Evolutionary conservation across 2,797 vertebrate genomes (phyloP).

Genomic region (Oryzias sinensis): DNA sequence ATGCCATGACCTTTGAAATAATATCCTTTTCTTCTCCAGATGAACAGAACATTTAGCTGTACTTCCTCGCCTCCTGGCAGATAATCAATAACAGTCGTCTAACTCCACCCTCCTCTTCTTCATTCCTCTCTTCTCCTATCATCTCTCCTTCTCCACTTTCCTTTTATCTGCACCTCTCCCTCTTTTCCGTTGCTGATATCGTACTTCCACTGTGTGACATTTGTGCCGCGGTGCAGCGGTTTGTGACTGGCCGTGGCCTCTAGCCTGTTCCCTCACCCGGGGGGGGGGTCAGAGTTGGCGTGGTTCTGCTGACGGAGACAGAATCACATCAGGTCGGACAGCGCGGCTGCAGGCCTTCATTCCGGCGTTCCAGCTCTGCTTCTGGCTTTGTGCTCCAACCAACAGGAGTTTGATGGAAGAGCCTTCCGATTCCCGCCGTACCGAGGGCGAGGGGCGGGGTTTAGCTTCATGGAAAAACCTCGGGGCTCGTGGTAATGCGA

Average conservation of each 20-base stretch:
- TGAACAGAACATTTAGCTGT: conserved; percentile 75
- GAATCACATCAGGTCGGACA: conserved; percentile 55
- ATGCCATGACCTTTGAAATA: conserved; percentile 80
- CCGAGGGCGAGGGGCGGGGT: conserved; percentile 51
- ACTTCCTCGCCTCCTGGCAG: conserved; percentile 69
- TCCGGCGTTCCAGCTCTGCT: conserved; percentile 57
- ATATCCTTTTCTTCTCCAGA: conserved; percentile 74
- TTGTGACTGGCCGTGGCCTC: conserved; percentile 70
- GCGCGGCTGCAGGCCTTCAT: conserved; percentile 63
- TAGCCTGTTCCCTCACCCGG: conserved; percentile 55
- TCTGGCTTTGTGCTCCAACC: conserved; percentile 51
- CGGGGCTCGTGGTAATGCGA: conserved; percentile 49
- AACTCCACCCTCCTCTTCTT: conserved; percentile 34
- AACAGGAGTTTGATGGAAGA: conserved; percentile 65
- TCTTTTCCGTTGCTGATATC: conserved; percentile 67
- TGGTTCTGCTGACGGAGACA: conserved; percentile 63
- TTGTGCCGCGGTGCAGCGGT: conserved; percentile 64
- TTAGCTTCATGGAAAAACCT: conserved; percentile 52
- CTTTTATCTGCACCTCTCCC: conserved; percentile 54
- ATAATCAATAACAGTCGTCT: conserved; percentile 79
- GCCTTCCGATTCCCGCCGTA: conserved; percentile 56
- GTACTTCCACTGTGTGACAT: conserved; percentile 73
- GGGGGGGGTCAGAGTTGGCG: conserved; percentile 66
- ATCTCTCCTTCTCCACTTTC: conserved; percentile 43
- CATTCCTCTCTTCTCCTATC: conserved; percentile 37